Evolutionary conservation across 2,888 invertebrate species (phyloP).

Genomic region (Stomorhina lunata): DNA sequence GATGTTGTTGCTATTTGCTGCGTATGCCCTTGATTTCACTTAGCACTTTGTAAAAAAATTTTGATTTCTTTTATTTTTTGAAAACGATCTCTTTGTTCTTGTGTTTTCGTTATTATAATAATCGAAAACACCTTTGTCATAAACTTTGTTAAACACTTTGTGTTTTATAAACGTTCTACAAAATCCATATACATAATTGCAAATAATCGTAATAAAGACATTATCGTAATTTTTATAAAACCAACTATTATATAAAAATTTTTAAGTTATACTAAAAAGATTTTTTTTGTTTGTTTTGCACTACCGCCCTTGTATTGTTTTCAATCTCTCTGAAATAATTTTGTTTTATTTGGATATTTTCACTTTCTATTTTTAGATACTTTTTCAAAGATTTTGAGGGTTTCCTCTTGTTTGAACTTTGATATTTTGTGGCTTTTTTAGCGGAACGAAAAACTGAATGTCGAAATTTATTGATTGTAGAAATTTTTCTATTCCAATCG

Average conservation of each 20-base stretch:
- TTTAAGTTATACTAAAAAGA: not conserved
- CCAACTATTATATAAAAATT: constrained; percentile 47
- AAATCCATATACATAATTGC: constrained; percentile 75
- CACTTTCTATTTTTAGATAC: constrained; percentile 7
- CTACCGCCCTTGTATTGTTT: not conserved
- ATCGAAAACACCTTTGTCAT: constrained; percentile 57
- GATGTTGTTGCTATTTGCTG: not conserved
- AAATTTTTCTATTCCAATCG: constrained; percentile 46
- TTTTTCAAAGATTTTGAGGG: not conserved
- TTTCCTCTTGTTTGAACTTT: constrained; percentile 28
- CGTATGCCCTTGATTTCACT: constrained; percentile 51
- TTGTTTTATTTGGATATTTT: not conserved
- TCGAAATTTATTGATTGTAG: constrained; percentile 54
- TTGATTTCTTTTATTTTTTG: constrained; percentile 2
- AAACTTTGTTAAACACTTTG: constrained; percentile 53
- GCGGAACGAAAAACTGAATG: constrained; percentile 35
- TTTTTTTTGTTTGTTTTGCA: constrained; percentile 4
- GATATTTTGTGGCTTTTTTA: constrained; percentile 44
- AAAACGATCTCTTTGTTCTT: constrained; percentile 47
- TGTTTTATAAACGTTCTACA: constrained; percentile 75
- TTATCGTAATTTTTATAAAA: constrained; percentile 58
- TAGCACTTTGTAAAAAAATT: constrained; percentile 23
- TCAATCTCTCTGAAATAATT: not conserved
- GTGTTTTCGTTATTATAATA: constrained; percentile 49
- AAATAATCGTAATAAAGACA: constrained; percentile 67